Evolutionary conservation across 2,113 vertebrate species (phyloP).

Genomic region (Piprites chloris): DNA sequence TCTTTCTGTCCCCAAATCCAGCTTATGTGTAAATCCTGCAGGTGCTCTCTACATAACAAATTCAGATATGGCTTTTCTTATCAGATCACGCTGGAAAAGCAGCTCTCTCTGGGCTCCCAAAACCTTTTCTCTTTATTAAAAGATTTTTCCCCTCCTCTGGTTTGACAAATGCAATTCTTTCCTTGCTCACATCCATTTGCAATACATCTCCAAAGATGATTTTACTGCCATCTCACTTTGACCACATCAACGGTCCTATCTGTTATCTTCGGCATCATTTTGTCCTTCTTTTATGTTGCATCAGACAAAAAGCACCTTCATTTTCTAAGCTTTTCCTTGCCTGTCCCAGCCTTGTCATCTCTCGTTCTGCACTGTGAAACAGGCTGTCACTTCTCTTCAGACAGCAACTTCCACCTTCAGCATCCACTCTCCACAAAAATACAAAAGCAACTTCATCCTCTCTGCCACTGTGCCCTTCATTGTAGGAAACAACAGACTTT

Average conservation of each 20-base stretch:
- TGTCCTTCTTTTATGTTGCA: not conserved
- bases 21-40: not conserved
- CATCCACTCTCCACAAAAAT: not conserved
- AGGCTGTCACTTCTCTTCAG: not conserved
- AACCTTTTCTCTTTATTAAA: not conserved
- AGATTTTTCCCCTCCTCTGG: not conserved
- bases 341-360: not conserved
- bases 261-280: not conserved
- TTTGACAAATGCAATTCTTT: not conserved
- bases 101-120: not conserved
- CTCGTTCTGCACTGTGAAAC: not conserved
- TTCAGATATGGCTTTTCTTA: not conserved
- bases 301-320: conserved; percentile 8
- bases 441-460: not conserved
- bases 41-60: not conserved
- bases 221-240: not conserved
- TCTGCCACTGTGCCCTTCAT: not conserved
- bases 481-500: not conserved
- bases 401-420: not conserved
- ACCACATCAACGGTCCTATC: not conserved
- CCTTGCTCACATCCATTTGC: not conserved
- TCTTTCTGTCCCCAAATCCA: not conserved
- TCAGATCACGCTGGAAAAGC: not conserved
- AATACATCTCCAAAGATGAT: not conserved
- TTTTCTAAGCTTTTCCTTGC: not conserved